Conservation (phyloP, 2,888 invertebrate species). For the Microctonus brassicae region DNA sequence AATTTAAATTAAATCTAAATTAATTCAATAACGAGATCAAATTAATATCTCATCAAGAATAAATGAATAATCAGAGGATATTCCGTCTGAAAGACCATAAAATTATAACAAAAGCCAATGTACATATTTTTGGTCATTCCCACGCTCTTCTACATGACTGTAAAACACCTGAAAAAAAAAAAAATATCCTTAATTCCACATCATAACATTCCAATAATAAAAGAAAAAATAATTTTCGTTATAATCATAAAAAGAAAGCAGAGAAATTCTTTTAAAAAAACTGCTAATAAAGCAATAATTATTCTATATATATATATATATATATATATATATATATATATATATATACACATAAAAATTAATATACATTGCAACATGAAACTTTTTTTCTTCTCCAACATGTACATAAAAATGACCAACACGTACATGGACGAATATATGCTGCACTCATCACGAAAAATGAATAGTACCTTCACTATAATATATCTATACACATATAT, state of each 20-base stretch:
- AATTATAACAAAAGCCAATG: neutral
- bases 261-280: too few species aligned
- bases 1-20: neutral
- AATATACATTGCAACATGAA: neutral
- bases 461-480: too few species aligned
- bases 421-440: neutral
- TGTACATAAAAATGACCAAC: neutral
- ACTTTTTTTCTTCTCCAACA: neutral
- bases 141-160: neutral
- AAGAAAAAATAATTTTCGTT: neutral
- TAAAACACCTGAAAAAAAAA: neutral
- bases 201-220: neutral
- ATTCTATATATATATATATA: too few species aligned
- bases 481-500: neutral
- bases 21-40: neutral
- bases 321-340: too few species aligned
- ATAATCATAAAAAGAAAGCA: too few species aligned
- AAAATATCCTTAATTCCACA: neutral
- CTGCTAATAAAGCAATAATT: neutral
- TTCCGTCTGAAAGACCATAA: neutral
- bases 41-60: neutral
- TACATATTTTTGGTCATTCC: neutral
- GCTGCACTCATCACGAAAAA: too few species aligned
- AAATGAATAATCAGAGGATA: neutral
- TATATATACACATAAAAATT: too few species aligned